A percentile compares a stretch with the other conserved stretches of the same genome.
phyloP scores from a whole-genome alignment of 30 jellyfish, hydroid and myxozoan genomes.

The Mastigias papua region DNA sequence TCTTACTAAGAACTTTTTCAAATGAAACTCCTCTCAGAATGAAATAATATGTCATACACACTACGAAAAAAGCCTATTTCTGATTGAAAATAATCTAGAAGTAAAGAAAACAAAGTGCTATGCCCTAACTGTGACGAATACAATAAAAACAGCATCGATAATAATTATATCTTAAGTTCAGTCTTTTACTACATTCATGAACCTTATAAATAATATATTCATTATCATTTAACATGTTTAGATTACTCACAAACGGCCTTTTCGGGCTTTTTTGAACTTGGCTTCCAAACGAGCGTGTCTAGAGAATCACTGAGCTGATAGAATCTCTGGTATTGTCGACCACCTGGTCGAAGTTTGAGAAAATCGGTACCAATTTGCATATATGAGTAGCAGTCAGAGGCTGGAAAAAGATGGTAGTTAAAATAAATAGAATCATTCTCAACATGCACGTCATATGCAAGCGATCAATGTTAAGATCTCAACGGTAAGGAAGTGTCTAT shows the following conservation, averaged over 20 bases:
- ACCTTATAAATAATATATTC: not conserved
- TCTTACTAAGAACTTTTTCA: too few species aligned
- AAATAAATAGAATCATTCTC: not conserved
- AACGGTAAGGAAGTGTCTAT: not conserved
- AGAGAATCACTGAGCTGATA: slow-evolving; percentile 75
- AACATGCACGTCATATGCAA: too few species aligned
- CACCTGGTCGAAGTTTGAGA: slow-evolving; percentile 92
- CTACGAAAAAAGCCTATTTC: too few species aligned
- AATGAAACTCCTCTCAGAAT: too few species aligned
- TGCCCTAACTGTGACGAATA: too few species aligned
- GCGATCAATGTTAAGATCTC: not conserved
- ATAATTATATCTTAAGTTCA: not conserved
- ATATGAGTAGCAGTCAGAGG: slow-evolving; percentile 83
- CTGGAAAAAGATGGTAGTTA: slow-evolving; percentile 29
- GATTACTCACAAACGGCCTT: slow-evolving; percentile 84
- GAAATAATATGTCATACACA: too few species aligned
- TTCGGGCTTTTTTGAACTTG: slow-evolving; percentile 93
- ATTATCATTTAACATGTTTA: not conserved
- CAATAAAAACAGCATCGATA: too few species aligned
- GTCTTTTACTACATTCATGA: not conserved
- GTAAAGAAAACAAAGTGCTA: too few species aligned
- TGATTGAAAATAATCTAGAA: too few species aligned
- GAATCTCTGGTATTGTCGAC: slow-evolving; percentile 88
- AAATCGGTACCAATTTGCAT: slow-evolving; percentile 96
- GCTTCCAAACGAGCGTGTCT: slow-evolving; percentile 82